Percentiles rank a stretch among this genome's conserved stretches.
phyloP scores from a whole-genome alignment of 2,113 vertebrate species.

The Chiloscyllium plagiosum region DNA sequence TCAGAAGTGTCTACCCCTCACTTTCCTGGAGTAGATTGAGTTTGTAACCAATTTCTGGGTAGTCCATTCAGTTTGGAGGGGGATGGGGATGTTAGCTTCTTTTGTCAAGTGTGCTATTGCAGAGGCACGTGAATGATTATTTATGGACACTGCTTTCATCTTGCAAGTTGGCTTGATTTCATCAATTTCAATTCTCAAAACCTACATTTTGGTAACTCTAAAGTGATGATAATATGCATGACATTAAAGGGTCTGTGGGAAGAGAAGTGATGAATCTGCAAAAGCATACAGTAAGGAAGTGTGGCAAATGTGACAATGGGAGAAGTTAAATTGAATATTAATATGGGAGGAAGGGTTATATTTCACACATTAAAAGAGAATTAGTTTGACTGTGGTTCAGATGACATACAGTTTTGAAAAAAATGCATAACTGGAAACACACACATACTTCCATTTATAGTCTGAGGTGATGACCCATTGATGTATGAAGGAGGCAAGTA shows the following conservation, averaged over 20 bases:
- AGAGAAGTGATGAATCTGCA: not conserved
- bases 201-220: not conserved
- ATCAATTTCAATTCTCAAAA: not conserved
- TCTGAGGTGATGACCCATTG: not conserved
- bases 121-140: not conserved
- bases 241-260: not conserved
- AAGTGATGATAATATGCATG: not conserved
- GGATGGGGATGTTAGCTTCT: not conserved
- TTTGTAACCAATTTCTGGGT: not conserved
- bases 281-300: not conserved
- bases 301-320: conserved; percentile 1
- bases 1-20: not conserved
- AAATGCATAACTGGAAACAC: not conserved
- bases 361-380: not conserved
- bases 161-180: not conserved
- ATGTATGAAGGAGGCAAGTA: not conserved
- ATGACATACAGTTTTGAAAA: conserved; percentile 11
- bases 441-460: not conserved
- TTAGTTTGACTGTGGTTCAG: not conserved
- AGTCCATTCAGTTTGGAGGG: not conserved
- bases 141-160: not conserved
- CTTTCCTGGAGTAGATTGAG: not conserved
- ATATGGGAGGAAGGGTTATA: not conserved
- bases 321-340: not conserved
- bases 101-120: not conserved